Percentiles rank a stretch among this genome's conserved stretches.
Evolutionary conservation across 1,140 invertebrate species (phyloP).

Genomic region (Drosophila sturtevanti): DNA sequence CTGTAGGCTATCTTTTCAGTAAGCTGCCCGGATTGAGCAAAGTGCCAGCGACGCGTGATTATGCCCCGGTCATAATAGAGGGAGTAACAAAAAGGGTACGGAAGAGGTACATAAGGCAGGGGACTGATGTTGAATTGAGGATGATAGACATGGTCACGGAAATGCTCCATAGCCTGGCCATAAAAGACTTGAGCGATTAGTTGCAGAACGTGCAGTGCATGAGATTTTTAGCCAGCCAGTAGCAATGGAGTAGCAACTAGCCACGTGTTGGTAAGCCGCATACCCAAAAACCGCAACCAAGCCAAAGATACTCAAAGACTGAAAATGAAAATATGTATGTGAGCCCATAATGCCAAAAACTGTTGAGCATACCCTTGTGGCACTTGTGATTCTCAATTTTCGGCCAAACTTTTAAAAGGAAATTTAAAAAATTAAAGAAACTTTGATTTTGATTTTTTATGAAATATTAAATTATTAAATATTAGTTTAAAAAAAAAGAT

Average conservation of each 20-base stretch:
- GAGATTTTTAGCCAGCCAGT: slow-evolving; percentile 23
- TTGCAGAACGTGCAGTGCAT: slow-evolving; percentile 70
- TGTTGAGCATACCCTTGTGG: neutral
- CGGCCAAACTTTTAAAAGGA: neutral
- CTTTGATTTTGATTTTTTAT: neutral
- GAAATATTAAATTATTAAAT: too few species aligned
- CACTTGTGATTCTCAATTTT: neutral
- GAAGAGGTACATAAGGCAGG: neutral
- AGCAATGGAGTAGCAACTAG: slow-evolving; percentile 24
- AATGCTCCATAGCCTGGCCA: slow-evolving; percentile 46
- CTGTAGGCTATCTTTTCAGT: slow-evolving; percentile 32
- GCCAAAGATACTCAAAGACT: neutral
- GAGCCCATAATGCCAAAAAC: neutral
- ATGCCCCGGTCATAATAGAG: slow-evolving; percentile 20
- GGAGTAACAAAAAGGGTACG: neutral
- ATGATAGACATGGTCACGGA: slow-evolving; percentile 66
- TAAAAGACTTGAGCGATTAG: slow-evolving; percentile 79
- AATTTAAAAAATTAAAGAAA: neutral
- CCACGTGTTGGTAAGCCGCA: slow-evolving; percentile 49
- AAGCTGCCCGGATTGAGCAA: slow-evolving; percentile 67
- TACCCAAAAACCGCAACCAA: neutral
- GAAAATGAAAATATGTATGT: neutral
- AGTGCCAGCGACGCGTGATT: slow-evolving; percentile 59
- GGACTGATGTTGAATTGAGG: neutral
- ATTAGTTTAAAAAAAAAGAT: too few species aligned